A percentile compares a stretch with the other conserved stretches of the same genome.
Conservation (phyloP, 2,888 invertebrate species). For the Pterostichus niger region DNA sequence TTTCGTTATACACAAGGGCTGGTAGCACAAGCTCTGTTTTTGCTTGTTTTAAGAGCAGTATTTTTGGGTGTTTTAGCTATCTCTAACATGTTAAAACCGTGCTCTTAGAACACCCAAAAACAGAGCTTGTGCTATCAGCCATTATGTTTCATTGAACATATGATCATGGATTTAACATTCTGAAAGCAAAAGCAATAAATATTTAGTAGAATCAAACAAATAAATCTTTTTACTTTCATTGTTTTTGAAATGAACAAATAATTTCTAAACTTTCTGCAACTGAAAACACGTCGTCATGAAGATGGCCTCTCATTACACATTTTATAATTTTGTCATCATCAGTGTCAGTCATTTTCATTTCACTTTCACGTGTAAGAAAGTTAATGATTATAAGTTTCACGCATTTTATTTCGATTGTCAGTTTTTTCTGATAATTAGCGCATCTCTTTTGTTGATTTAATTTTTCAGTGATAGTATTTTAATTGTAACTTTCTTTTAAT, state of each 20-base stretch:
- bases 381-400: constrained; percentile 36
- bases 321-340: constrained; percentile 47
- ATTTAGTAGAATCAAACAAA: neutral
- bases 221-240: neutral
- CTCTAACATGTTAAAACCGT: too few relatives aligned
- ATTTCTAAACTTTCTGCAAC: constrained; percentile 27
- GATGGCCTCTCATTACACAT: neutral
- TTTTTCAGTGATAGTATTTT: constrained; percentile 24
- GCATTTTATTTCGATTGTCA: constrained; percentile 21
- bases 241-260: neutral
- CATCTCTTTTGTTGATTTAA: constrained; percentile 16
- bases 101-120: too few relatives aligned
- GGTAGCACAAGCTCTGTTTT: too few relatives aligned
- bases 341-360: constrained; percentile 47
- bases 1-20: too few relatives aligned
- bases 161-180: too few relatives aligned
- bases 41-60: too few relatives aligned
- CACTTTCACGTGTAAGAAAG: constrained; percentile 50
- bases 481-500: constrained; percentile 38
- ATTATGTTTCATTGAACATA: too few relatives aligned
- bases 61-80: too few relatives aligned
- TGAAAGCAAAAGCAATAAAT: too few relatives aligned
- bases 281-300: constrained; percentile 5
- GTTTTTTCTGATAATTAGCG: constrained; percentile 28
- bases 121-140: too few relatives aligned